These are phyloP conservation scores for Antheraea assamensis DNA, from an alignment of 2,888 invertebrate genomes.

Conservation along the genomic window DNA sequence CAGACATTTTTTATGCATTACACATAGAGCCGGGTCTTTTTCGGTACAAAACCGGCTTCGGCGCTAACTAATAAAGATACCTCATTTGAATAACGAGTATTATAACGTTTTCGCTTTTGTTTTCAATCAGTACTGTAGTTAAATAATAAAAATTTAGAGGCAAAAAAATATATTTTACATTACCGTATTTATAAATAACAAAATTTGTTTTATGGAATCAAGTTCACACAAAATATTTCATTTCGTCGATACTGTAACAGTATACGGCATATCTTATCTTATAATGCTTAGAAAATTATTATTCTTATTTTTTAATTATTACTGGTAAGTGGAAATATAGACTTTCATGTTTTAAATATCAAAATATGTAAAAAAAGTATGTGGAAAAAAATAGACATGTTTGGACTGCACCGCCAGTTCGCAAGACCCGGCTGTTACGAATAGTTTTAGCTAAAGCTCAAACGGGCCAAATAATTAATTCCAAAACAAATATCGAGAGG, in stretches of 20 bases:
- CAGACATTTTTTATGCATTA: constrained; percentile 79
- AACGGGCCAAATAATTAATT: neutral
- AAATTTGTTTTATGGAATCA: neutral
- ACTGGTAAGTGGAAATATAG: too few species aligned
- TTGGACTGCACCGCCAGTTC: neutral
- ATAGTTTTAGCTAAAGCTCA: neutral
- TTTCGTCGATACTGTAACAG: neutral
- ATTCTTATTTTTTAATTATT: neutral
- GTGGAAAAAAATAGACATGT: neutral
- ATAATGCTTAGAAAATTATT: neutral
- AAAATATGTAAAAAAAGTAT: neutral
- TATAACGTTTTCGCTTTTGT: neutral
- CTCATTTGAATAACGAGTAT: constrained; percentile 15
- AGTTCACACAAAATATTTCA: neutral
- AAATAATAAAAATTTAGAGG: neutral
- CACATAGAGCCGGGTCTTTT: constrained; percentile 16
- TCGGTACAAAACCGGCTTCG: constrained; percentile 16
- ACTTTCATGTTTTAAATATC: too few species aligned
- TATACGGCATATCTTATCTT: neutral
- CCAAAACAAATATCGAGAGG: neutral
- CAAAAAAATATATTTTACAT: neutral
- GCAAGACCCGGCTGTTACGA: neutral
- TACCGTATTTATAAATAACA: neutral
- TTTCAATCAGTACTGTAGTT: neutral
- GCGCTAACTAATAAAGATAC: constrained; percentile 21